phyloP scores from a whole-genome alignment of 2,113 vertebrate genomes.

The Rutilus rutilus region DNA sequence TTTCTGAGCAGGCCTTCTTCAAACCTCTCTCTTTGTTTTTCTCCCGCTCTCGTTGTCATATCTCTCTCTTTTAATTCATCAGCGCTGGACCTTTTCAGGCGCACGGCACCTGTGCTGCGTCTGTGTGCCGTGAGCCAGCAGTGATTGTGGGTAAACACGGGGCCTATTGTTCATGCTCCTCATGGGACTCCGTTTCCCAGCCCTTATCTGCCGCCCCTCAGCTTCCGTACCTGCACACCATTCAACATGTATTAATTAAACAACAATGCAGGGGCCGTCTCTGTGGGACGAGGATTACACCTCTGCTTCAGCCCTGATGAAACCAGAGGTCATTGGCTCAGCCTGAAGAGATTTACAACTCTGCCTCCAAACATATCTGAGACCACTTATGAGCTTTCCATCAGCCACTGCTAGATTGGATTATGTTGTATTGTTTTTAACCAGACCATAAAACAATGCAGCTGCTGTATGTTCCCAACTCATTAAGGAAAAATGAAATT shows the following conservation, averaged over 20 bases:
- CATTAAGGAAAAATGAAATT: constrained; percentile 4
- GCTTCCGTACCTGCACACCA: constrained; percentile 43
- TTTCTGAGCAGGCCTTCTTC: not conserved
- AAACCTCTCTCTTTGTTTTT: not conserved
- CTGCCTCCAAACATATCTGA: constrained; percentile 13
- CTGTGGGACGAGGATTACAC: constrained; percentile 46
- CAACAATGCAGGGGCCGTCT: constrained; percentile 42
- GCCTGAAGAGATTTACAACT: constrained; percentile 1
- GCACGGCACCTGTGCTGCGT: not conserved
- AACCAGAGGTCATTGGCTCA: constrained; percentile 14
- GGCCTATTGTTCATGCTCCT: constrained; percentile 16
- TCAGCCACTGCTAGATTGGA: not conserved
- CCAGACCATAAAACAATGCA: not conserved
- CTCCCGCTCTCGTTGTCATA: not conserved
- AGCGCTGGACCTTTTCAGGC: not conserved
- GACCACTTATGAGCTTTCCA: constrained; percentile 4
- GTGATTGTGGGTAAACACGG: constrained; percentile 39
- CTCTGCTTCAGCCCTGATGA: constrained; percentile 10
- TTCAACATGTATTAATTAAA: constrained; percentile 54
- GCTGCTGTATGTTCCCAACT: not conserved
- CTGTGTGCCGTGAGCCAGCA: not conserved
- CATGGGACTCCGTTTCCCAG: not conserved
- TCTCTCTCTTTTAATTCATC: constrained; percentile 39
- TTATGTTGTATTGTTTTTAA: constrained; percentile 40
- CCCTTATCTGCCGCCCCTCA: constrained; percentile 50